These are phyloP conservation scores for Hyppa rectilinea DNA, from an alignment of 2,888 invertebrate genomes.

Conservation along the genomic window DNA sequence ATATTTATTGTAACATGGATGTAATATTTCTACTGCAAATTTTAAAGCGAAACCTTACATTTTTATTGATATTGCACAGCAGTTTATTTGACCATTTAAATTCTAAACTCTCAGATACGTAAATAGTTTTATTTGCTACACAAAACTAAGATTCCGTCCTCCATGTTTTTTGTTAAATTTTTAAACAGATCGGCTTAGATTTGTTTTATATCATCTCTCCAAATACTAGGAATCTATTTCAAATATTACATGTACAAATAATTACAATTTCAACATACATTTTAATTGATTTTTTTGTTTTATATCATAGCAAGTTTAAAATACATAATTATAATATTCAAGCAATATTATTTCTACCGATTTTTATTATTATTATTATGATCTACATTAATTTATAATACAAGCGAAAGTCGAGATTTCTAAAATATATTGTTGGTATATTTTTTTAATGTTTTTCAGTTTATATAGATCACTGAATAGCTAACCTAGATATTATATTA, in stretches of 20 bases:
- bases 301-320: neutral
- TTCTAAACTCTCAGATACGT: constrained; percentile 16
- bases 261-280: neutral
- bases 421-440: constrained; percentile 9
- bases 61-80: constrained; percentile 88
- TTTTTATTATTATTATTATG: neutral
- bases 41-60: constrained; percentile 35
- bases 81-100: constrained; percentile 68
- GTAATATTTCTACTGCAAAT: constrained; percentile 41
- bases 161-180: fast-evolving
- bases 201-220: neutral
- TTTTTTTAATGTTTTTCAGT: constrained; percentile 14
- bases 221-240: neutral
- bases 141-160: neutral
- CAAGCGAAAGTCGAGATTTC: constrained; percentile 1
- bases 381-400: constrained; percentile 12
- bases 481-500: neutral
- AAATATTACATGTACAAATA: no score
- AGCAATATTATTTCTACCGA: neutral
- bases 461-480: constrained; percentile 7
- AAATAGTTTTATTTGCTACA: constrained; percentile 5
- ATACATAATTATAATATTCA: neutral
- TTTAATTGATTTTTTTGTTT: neutral
- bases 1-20: constrained; percentile 35
- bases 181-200: neutral